A percentile compares a stretch with the other conserved stretches of the same genome.
Conservation (phyloP, 1,140 invertebrate species). For the Formica selysi region DNA sequence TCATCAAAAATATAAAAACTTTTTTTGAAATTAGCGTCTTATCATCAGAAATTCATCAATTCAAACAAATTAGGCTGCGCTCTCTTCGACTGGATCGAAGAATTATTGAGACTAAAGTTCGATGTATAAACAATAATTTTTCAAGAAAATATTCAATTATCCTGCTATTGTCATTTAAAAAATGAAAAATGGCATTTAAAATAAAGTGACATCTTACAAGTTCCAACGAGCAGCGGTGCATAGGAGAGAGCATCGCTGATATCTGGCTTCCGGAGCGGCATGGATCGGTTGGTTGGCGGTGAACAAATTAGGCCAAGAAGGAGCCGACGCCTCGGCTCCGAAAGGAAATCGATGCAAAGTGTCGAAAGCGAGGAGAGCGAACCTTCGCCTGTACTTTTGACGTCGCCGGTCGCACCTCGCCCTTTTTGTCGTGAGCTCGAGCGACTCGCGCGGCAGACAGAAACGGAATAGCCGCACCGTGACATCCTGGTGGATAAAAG, state of each 20-base stretch:
- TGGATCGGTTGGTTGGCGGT: background rate
- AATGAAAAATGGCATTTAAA: background rate
- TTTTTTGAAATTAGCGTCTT: background rate
- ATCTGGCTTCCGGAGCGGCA: background rate
- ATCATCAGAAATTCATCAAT: background rate
- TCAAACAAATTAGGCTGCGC: background rate
- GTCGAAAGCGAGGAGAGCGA: conserved; percentile 60
- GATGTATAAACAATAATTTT: background rate
- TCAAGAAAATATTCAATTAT: background rate
- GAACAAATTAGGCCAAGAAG: conserved; percentile 8
- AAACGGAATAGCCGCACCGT: conserved; percentile 45
- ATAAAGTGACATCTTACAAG: background rate
- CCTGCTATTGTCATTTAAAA: background rate
- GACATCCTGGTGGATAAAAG: conserved; percentile 32
- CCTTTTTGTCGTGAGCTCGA: conserved; percentile 39
- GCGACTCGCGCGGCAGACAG: conserved; percentile 37
- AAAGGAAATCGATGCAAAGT: conserved; percentile 68
- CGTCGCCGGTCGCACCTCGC: conserved; percentile 66
- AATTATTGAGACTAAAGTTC: background rate
- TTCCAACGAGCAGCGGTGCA: background rate
- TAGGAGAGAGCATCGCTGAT: conserved; percentile 17
- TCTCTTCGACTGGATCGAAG: background rate
- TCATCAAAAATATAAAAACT: background rate
- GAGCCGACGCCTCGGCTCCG: conserved; percentile 36
- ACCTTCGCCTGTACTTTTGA: conserved; percentile 72